Evolutionary conservation across 2,113 vertebrate genomes (phyloP).

Genomic region (Carettochelys insculpta): DNA sequence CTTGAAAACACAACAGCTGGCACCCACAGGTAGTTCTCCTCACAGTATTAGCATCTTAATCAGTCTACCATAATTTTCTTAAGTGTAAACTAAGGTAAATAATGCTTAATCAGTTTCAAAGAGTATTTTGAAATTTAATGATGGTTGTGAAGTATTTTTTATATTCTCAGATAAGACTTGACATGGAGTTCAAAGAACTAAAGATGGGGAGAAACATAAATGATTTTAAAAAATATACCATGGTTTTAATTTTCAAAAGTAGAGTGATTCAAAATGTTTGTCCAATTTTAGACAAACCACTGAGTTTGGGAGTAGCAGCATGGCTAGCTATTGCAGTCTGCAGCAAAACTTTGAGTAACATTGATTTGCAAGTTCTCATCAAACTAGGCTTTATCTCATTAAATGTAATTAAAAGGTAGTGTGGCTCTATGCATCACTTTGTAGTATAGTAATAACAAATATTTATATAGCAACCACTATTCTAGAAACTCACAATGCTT

Average conservation of each 20-base stretch:
- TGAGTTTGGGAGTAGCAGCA: background rate
- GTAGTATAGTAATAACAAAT: background rate
- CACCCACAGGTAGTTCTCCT: background rate
- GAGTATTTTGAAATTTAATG: rapidly evolving
- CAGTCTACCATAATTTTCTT: background rate
- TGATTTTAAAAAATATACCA: background rate
- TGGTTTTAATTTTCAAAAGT: background rate
- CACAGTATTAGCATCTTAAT: background rate
- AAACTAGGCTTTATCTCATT: background rate
- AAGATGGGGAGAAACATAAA: background rate
- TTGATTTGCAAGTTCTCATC: background rate
- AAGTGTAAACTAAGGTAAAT: background rate
- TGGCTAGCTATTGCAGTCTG: background rate
- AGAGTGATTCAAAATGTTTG: background rate
- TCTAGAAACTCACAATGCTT: background rate
- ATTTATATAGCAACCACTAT: rapidly evolving
- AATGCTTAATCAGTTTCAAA: background rate
- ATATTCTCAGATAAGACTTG: background rate
- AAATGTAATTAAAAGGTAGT: background rate
- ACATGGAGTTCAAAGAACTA: background rate
- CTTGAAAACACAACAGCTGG: background rate
- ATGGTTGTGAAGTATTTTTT: background rate
- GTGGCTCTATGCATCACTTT: background rate
- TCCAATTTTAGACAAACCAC: background rate
- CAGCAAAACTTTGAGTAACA: background rate